A percentile compares a stretch with the other conserved stretches of the same genome.
phyloP scores from a whole-genome alignment of 1,140 invertebrate species.

The Pollicipes pollicipes region DNA sequence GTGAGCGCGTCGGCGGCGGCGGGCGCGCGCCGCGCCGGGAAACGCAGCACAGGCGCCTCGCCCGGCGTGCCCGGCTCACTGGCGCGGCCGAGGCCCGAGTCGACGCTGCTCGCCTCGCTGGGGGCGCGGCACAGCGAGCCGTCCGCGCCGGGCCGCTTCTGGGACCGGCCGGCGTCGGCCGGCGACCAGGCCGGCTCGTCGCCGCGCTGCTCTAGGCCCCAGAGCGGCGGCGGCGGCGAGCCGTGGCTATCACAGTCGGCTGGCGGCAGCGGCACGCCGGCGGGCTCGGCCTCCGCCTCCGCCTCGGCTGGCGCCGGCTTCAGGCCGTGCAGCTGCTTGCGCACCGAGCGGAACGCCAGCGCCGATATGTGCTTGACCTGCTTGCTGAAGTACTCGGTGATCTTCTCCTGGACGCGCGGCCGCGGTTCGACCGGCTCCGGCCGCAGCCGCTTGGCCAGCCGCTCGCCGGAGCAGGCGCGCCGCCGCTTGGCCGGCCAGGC shows the following conservation, averaged over 20 bases:
- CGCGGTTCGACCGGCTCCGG: too few species aligned
- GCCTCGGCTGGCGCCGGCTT: background rate
- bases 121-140: too few species aligned
- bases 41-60: background rate
- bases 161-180: background rate
- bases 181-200: background rate
- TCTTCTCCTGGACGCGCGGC: conserved; percentile 35
- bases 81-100: background rate
- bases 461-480: background rate
- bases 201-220: background rate
- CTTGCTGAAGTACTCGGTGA: conserved; percentile 62
- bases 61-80: background rate
- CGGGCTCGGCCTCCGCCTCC: background rate
- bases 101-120: background rate
- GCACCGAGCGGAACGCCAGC: background rate
- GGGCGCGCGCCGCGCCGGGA: too few species aligned
- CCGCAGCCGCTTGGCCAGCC: too few species aligned
- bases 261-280: too few species aligned
- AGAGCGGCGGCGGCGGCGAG: background rate
- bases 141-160: too few species aligned
- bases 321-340: background rate
- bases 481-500: background rate
- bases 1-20: background rate
- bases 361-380: conserved; percentile 43
- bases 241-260: background rate